Conservation (phyloP, 2,888 invertebrate species). For the Polyommatus icarus region DNA sequence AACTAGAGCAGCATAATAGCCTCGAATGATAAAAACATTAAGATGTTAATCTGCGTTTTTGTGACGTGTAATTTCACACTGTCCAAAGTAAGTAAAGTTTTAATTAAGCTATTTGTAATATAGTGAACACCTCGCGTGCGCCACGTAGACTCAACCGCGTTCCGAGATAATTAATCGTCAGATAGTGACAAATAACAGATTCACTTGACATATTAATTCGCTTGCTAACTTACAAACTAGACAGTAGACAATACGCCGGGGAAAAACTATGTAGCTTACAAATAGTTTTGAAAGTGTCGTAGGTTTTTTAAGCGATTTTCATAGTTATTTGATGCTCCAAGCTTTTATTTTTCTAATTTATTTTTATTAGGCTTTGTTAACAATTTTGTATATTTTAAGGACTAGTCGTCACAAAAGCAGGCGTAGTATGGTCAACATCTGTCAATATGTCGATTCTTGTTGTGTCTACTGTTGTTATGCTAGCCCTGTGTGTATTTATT, state of each 20-base stretch:
- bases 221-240: slow-evolving; percentile 1
- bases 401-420: no score
- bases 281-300: background rate
- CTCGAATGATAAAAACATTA: slow-evolving; percentile 2
- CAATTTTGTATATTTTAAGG: background rate
- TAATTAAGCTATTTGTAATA: slow-evolving; percentile 27
- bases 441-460: no score
- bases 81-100: slow-evolving; percentile 24
- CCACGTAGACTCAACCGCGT: slow-evolving; percentile 14
- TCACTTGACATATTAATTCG: slow-evolving; percentile 22
- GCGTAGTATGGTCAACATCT: no score
- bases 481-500: background rate
- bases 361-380: background rate
- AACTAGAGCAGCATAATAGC: background rate
- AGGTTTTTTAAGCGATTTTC: no score
- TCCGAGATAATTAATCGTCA: slow-evolving; percentile 27
- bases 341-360: background rate
- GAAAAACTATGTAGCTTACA: background rate
- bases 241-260: background rate
- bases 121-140: slow-evolving; percentile 24
- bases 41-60: background rate
- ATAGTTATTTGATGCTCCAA: background rate
- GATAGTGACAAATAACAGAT: slow-evolving; percentile 27
- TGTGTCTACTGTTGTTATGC: no score
- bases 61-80: slow-evolving; percentile 10